Percentiles rank a stretch among this genome's conserved stretches.
Conservation (phyloP, 2,888 invertebrate genomes). For the Diloba caeruleocephala region DNA sequence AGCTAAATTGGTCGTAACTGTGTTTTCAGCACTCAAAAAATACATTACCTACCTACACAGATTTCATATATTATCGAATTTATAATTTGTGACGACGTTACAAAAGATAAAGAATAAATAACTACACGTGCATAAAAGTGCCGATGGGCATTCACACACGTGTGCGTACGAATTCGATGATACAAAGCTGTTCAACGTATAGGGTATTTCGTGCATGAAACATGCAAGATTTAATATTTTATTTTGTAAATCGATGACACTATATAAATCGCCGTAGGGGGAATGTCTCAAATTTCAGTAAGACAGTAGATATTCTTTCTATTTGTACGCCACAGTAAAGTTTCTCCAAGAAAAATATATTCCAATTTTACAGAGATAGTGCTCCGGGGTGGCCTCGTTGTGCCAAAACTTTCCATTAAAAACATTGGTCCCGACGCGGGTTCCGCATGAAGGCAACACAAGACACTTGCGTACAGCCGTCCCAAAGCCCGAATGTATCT, state of each 20-base stretch:
- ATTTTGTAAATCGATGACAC: constrained; percentile 71
- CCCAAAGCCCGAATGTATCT: constrained; percentile 18
- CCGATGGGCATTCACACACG: constrained; percentile 56
- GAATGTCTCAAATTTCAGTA: constrained; percentile 74
- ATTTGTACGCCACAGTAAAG: constrained; percentile 62
- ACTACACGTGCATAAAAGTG: constrained; percentile 47
- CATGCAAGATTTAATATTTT: constrained; percentile 71
- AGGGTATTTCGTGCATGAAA: constrained; percentile 68
- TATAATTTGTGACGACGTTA: constrained; percentile 33
- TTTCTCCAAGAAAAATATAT: constrained; percentile 67
- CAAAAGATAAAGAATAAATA: constrained; percentile 45
- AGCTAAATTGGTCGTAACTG: constrained; percentile 12
- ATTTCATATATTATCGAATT: constrained; percentile 32
- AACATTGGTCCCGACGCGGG: constrained; percentile 39
- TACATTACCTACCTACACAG: constrained; percentile 29
- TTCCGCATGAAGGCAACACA: constrained; percentile 32
- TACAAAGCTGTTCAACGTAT: constrained; percentile 65
- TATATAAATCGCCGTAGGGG: constrained; percentile 75
- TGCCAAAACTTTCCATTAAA: constrained; percentile 64
- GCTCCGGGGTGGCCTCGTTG: constrained; percentile 55
- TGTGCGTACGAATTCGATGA: constrained; percentile 63
- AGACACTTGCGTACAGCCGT: constrained; percentile 46
- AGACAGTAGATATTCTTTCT: constrained; percentile 66
- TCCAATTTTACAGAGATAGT: constrained; percentile 68
- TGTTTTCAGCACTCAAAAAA: constrained; percentile 27